Evolutionary conservation across 2,888 invertebrate genomes (phyloP).

Genomic region (Oegoconia quadripuncta): DNA sequence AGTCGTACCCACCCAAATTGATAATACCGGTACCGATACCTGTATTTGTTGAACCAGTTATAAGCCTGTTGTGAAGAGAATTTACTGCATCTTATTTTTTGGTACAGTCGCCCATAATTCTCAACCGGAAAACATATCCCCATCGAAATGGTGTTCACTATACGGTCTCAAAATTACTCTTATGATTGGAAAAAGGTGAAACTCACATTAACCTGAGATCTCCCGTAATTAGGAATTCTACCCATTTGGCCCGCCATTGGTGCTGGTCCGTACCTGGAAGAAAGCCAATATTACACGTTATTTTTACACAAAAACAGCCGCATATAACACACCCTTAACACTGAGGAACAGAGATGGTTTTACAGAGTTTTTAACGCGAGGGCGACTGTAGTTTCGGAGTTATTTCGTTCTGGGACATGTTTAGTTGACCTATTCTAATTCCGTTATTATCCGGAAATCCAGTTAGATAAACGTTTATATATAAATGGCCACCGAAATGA

Average conservation of each 20-base stretch:
- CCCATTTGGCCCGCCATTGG: constrained; percentile 64
- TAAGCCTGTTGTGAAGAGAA: no score
- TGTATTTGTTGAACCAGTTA: no score
- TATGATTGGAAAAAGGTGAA: neutral
- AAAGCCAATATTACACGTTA: constrained; percentile 62
- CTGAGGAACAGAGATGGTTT: neutral
- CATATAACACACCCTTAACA: neutral
- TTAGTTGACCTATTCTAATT: constrained; percentile 52
- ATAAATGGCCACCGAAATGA: no score
- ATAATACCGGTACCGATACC: no score
- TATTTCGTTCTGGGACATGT: no score
- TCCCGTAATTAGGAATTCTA: constrained; percentile 72
- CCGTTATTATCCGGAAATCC: neutral
- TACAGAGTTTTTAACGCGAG: neutral
- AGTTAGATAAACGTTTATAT: no score
- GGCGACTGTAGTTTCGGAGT: constrained; percentile 10
- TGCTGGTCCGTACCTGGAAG: constrained; percentile 65
- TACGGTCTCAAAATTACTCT: neutral
- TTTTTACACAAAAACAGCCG: constrained; percentile 50
- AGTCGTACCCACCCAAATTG: no score
- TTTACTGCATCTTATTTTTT: no score
- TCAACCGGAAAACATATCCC: no score
- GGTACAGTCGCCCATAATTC: no score
- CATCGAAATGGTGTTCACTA: neutral
- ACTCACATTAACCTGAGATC: constrained; percentile 71